Conservation (phyloP, 1,140 invertebrate species). For the Ephestia elutella region DNA sequence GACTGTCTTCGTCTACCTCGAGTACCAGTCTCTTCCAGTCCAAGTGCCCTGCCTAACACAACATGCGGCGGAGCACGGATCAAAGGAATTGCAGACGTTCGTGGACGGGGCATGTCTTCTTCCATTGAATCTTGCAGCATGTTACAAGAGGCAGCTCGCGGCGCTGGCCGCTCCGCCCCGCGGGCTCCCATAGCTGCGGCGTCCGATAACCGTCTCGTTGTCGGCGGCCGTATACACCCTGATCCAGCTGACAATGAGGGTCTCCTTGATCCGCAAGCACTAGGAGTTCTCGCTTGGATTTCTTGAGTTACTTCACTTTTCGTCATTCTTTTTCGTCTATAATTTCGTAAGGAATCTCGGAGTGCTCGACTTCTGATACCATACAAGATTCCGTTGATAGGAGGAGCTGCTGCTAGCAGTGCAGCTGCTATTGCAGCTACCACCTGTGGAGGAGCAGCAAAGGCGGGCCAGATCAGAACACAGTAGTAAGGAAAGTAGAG, state of each 20-base stretch:
- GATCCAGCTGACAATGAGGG: slow-evolving; percentile 81
- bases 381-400: slow-evolving; percentile 84
- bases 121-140: slow-evolving; percentile 72
- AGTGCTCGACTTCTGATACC: slow-evolving; percentile 83
- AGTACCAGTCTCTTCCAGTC: slow-evolving; percentile 48
- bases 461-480: slow-evolving; percentile 80
- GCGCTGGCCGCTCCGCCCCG: slow-evolving; percentile 58
- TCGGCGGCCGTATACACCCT: slow-evolving; percentile 76
- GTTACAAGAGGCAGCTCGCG: slow-evolving; percentile 66
- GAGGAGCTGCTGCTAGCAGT: slow-evolving; percentile 80
- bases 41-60: slow-evolving; percentile 74
- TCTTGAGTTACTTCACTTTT: slow-evolving; percentile 86
- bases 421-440: slow-evolving; percentile 77
- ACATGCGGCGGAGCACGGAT: slow-evolving; percentile 71
- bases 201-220: slow-evolving; percentile 79
- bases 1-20: slow-evolving; percentile 71
- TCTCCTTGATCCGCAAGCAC: slow-evolving; percentile 81
- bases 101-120: slow-evolving; percentile 57
- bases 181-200: slow-evolving; percentile 75
- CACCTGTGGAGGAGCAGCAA: slow-evolving; percentile 67
- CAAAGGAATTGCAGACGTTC: slow-evolving; percentile 58
- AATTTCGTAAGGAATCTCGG: slow-evolving; percentile 83
- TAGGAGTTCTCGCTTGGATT: slow-evolving; percentile 85
- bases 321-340: slow-evolving; percentile 86
- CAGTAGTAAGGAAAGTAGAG: slow-evolving; percentile 84